Conservation (phyloP, 2,113 vertebrate genomes). For the Bothrops jararaca region DNA sequence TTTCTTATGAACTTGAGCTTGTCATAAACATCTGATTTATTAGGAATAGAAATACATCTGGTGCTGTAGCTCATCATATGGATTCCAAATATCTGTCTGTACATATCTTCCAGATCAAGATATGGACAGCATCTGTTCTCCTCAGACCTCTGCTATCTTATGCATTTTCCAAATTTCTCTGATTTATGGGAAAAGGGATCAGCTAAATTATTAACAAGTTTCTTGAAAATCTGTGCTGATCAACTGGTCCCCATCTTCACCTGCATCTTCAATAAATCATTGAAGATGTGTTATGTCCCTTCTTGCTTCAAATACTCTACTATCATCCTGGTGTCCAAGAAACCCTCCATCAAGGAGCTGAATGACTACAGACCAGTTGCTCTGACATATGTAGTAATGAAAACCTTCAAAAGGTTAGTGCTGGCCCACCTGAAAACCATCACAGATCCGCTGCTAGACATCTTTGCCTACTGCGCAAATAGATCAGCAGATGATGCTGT, state of each 20-base stretch:
- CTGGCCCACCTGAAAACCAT: not conserved
- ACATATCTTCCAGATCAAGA: not conserved
- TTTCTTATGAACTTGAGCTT: slow-evolving; percentile 39
- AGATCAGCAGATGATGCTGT: not conserved
- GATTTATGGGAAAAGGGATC: not conserved
- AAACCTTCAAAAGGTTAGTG: not conserved
- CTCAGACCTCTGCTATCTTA: not conserved
- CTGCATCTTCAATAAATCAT: not conserved
- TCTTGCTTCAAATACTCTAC: not conserved
- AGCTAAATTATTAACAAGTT: not conserved
- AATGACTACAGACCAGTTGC: not conserved
- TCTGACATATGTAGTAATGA: not conserved
- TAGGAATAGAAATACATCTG: not conserved
- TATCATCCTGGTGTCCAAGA: not conserved
- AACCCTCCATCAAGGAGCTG: not conserved
- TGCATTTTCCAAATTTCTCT: not conserved
- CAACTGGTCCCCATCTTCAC: not conserved
- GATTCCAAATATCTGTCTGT: slow-evolving; percentile 8
- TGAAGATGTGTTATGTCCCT: not conserved
- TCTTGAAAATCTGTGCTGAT: not conserved
- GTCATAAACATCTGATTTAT: slow-evolving; percentile 45
- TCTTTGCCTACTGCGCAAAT: not conserved
- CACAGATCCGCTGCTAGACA: not conserved
- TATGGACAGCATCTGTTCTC: not conserved
- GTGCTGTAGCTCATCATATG: slow-evolving; percentile 7